phyloP scores from a whole-genome alignment of 1,140 invertebrate genomes.

The Aethina tumida region DNA sequence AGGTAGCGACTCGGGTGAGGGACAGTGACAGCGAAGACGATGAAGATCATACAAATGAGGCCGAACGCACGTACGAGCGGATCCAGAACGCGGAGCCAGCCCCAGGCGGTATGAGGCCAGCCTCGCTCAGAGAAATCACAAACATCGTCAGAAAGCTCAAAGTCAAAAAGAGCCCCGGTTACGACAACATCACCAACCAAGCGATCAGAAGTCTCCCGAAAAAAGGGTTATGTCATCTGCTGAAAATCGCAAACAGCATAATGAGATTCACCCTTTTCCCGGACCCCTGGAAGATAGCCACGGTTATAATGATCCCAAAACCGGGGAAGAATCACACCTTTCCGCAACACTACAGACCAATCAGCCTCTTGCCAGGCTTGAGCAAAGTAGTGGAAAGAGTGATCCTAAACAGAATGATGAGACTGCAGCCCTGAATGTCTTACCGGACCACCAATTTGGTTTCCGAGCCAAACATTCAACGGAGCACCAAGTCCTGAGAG shows the following conservation, averaged over 20 bases:
- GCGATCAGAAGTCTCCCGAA: slow-evolving; percentile 14
- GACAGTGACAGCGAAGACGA: too few species aligned
- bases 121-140: too few species aligned
- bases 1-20: too few species aligned
- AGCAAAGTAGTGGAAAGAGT: slow-evolving; percentile 29
- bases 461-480: slow-evolving; percentile 31
- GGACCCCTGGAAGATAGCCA: slow-evolving; percentile 17
- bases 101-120: too few species aligned
- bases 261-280: slow-evolving; percentile 17
- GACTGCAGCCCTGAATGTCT: neutral
- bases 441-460: slow-evolving; percentile 27
- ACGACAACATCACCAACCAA: slow-evolving; percentile 6
- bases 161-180: slow-evolving; percentile 10
- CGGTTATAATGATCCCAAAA: slow-evolving; percentile 17
- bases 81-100: too few species aligned
- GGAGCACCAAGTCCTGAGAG: slow-evolving; percentile 27
- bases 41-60: too few species aligned
- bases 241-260: slow-evolving; percentile 13
- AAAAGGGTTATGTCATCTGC: slow-evolving; percentile 11
- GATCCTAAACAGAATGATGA: slow-evolving; percentile 1
- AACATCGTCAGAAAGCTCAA: too few species aligned
- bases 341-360: slow-evolving; percentile 29
- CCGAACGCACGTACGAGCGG: too few species aligned
- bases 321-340: slow-evolving; percentile 13
- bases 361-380: slow-evolving; percentile 23